Evolutionary conservation across 2,797 vertebrate species (phyloP).

Genomic region (Sebastes taczanowskii): DNA sequence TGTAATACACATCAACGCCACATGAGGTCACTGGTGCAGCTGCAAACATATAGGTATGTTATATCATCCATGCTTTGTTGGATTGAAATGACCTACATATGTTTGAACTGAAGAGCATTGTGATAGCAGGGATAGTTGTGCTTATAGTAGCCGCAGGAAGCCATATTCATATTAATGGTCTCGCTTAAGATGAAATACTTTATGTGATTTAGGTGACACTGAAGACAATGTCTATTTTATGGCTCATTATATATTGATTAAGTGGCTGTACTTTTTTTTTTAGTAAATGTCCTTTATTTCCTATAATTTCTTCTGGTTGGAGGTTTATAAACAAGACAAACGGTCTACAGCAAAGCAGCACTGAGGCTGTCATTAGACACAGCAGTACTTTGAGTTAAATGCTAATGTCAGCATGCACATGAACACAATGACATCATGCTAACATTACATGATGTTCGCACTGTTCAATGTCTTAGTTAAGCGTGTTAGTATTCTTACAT

Average conservation of each 20-base stretch:
- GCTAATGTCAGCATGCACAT: background rate
- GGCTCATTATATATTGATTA: background rate
- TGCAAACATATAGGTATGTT: background rate
- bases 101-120: background rate
- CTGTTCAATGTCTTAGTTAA: background rate
- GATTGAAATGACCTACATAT: background rate
- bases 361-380: background rate
- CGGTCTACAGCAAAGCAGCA: background rate
- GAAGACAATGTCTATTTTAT: background rate
- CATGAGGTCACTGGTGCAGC: slow-evolving; percentile 17
- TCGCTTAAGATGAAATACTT: background rate
- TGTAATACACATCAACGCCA: slow-evolving; percentile 10
- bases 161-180: background rate
- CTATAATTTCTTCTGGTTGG: background rate
- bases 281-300: background rate
- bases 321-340: background rate
- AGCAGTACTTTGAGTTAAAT: background rate
- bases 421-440: background rate
- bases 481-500: background rate
- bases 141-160: background rate
- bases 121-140: background rate
- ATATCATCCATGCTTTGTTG: slow-evolving; percentile 8
- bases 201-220: background rate
- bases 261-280: background rate
- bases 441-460: background rate